Evolutionary conservation across 2,113 vertebrate genomes (phyloP).

Genomic region (Hipposideros armiger): DNA sequence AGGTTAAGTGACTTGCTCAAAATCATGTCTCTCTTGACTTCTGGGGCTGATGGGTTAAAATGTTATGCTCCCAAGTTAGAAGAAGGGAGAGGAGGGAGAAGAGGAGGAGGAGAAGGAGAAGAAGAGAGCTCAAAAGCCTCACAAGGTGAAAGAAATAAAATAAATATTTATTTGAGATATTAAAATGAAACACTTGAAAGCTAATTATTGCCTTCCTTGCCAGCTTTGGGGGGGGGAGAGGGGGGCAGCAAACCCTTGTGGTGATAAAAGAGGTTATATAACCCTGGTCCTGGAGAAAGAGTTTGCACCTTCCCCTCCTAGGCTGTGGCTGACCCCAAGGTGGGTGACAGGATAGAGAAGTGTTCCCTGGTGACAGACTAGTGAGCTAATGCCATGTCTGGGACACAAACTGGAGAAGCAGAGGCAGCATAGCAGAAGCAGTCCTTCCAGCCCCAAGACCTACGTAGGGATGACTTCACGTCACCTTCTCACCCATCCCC

Average conservation of each 20-base stretch:
- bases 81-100: background rate
- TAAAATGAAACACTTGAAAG: constrained; percentile 65
- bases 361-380: background rate
- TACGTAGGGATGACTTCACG: background rate
- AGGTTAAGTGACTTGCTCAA: background rate
- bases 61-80: background rate
- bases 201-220: constrained; percentile 2
- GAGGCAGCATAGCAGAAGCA: background rate
- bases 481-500: constrained; percentile 1
- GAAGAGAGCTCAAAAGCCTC: constrained; percentile 21
- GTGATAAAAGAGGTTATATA: constrained; percentile 65
- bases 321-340: background rate
- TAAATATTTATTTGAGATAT: constrained; percentile 58
- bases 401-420: background rate
- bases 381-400: background rate
- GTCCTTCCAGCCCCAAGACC: background rate
- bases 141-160: background rate
- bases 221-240: background rate
- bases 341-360: background rate
- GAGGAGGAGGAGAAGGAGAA: background rate
- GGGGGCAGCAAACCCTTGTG: constrained; percentile 47
- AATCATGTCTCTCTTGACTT: background rate
- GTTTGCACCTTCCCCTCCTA: background rate
- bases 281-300: background rate
- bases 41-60: background rate